Conservation (phyloP, 1,140 invertebrate species). For the Zaprionus gabonicus region DNA sequence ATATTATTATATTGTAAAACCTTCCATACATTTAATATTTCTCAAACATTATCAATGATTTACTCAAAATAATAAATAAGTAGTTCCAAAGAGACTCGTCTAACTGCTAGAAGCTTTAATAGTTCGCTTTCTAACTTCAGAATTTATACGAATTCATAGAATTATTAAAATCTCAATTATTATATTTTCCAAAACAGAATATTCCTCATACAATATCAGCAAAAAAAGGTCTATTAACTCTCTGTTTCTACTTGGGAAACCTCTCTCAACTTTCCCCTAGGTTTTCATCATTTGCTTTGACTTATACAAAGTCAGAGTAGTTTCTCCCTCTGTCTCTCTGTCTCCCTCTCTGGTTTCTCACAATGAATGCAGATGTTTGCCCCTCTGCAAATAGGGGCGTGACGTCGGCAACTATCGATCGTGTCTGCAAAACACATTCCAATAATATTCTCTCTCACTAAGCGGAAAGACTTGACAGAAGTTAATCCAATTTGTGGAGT, state of each 20-base stretch:
- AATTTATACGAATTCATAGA: no score
- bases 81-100: no score
- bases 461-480: constrained; percentile 53
- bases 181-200: neutral
- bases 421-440: neutral
- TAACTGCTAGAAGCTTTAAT: no score
- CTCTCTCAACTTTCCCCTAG: constrained; percentile 1
- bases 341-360: constrained; percentile 7
- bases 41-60: no score
- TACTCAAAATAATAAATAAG: no score
- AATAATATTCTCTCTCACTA: constrained; percentile 28
- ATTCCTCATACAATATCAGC: neutral
- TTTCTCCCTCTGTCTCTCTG: neutral
- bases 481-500: constrained; percentile 80
- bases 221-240: neutral
- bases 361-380: constrained; percentile 42
- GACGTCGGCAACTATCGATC: constrained; percentile 38
- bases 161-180: no score
- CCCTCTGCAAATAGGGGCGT: constrained; percentile 23
- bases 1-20: no score
- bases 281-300: constrained; percentile 6
- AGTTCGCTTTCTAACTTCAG: no score
- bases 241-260: neutral
- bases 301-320: constrained; percentile 23
- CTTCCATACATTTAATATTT: no score